Percentiles rank a stretch among this genome's conserved stretches.
Conservation (phyloP, 2,797 vertebrate genomes). For the Lagodon rhomboides region DNA sequence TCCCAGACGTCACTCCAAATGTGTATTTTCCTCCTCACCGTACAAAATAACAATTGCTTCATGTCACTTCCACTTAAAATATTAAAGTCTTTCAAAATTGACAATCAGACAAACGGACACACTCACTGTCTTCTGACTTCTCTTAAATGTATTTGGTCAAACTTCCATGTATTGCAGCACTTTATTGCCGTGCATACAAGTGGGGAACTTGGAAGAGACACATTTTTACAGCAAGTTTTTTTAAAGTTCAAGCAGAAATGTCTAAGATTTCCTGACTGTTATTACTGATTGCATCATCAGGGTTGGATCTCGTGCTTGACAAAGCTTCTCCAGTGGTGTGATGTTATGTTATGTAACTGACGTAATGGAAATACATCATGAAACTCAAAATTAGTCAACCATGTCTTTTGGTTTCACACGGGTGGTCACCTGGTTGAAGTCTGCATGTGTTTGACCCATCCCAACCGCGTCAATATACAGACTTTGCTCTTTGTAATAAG, state of each 20-base stretch:
- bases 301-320: neutral
- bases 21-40: too few species aligned
- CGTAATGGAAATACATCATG: too few species aligned
- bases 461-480: too few species aligned
- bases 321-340: neutral
- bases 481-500: too few species aligned
- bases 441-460: too few species aligned
- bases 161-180: neutral
- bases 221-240: too few species aligned
- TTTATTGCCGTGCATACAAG: neutral
- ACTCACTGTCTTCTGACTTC: neutral
- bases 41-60: neutral
- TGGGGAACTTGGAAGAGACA: neutral
- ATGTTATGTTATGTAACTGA: neutral
- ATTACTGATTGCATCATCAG: neutral
- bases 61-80: neutral
- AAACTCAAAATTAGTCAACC: too few species aligned
- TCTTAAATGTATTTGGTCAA: neutral
- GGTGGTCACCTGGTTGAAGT: too few species aligned
- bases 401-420: too few species aligned
- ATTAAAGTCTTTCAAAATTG: constrained; percentile 4
- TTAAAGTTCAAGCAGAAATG: neutral
- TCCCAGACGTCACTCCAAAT: too few species aligned
- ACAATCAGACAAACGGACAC: neutral
- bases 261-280: neutral